Evolutionary conservation across 1,140 invertebrate species (phyloP).

Genomic region (Phymastichus coffea): DNA sequence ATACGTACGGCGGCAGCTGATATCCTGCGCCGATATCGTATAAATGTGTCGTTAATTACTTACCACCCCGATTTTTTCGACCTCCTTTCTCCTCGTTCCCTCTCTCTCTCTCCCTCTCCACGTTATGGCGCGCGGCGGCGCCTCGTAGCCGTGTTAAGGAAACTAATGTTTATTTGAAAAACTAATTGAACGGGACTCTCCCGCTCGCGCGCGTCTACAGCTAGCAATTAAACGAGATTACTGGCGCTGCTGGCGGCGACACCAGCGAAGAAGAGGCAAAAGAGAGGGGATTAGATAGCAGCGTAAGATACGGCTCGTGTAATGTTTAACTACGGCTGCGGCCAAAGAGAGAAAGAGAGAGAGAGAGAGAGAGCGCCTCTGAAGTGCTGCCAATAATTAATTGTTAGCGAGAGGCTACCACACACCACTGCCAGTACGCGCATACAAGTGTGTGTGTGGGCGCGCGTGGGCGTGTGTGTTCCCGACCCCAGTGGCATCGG

Average conservation of each 20-base stretch:
- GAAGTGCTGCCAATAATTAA: slow-evolving; percentile 53
- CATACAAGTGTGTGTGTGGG: too few relatives aligned
- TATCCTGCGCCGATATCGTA: slow-evolving; percentile 48
- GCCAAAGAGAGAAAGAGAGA: background rate
- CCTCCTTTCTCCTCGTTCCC: slow-evolving; percentile 26
- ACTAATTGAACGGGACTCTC: slow-evolving; percentile 56
- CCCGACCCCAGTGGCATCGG: too few relatives aligned
- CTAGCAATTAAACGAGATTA: slow-evolving; percentile 59
- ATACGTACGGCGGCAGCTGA: slow-evolving; percentile 42
- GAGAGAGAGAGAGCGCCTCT: too few relatives aligned
- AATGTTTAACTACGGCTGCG: slow-evolving; percentile 54
- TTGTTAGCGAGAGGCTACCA: too few relatives aligned
- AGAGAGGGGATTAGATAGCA: slow-evolving; percentile 53
- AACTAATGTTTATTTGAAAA: slow-evolving; percentile 61
- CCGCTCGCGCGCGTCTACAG: slow-evolving; percentile 50
- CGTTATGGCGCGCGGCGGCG: slow-evolving; percentile 52
- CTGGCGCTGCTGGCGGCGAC: slow-evolving; percentile 41
- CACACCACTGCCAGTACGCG: too few relatives aligned
- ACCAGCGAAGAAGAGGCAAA: slow-evolving; percentile 32
- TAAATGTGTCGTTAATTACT: slow-evolving; percentile 58
- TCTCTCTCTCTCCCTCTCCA: slow-evolving; percentile 18
- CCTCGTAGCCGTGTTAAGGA: slow-evolving; percentile 52
- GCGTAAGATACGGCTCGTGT: slow-evolving; percentile 56
- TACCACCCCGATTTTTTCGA: slow-evolving; percentile 36
- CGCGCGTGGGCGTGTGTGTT: too few relatives aligned